phyloP scores from a whole-genome alignment of 92 coral and sea anemone species.

The Siderastrea siderea region DNA sequence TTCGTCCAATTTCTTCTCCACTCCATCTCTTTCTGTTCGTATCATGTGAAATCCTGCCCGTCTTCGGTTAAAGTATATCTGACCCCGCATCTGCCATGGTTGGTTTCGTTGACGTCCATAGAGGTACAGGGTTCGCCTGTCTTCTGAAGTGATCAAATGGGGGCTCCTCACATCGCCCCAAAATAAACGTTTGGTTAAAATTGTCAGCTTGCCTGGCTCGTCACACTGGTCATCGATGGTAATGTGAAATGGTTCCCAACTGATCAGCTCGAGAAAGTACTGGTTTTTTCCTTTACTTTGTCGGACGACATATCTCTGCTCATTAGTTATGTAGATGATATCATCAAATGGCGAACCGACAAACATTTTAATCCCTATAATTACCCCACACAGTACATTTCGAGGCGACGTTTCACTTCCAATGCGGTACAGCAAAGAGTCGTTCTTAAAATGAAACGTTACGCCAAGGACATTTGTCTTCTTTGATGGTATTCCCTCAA shows the following conservation, averaged over 20 bases:
- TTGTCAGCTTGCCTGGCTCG: slow-evolving; percentile 4
- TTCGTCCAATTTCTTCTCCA: slow-evolving; percentile 7
- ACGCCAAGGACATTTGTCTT: not conserved
- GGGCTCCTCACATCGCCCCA: not conserved
- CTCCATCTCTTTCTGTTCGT: not conserved
- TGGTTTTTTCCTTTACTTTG: slow-evolving; percentile 3
- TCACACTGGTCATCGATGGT: slow-evolving; percentile 10
- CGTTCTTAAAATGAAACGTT: not conserved
- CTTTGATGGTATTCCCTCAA: slow-evolving; percentile 10
- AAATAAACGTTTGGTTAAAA: not conserved
- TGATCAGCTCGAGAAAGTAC: not conserved
- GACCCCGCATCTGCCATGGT: not conserved
- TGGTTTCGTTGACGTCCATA: not conserved
- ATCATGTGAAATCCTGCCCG: not conserved
- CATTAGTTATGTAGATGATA: not conserved
- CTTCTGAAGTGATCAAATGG: not conserved
- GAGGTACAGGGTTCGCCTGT: not conserved
- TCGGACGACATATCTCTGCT: not conserved
- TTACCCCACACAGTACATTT: not conserved
- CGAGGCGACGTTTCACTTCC: not conserved
- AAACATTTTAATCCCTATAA: slow-evolving; percentile 13
- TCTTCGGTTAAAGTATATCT: not conserved
- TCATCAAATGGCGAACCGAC: slow-evolving; percentile 13
- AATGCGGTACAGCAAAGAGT: not conserved
- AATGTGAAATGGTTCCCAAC: not conserved